Conservation (phyloP, 1,140 invertebrate genomes). For the Ceratitis capitata region DNA sequence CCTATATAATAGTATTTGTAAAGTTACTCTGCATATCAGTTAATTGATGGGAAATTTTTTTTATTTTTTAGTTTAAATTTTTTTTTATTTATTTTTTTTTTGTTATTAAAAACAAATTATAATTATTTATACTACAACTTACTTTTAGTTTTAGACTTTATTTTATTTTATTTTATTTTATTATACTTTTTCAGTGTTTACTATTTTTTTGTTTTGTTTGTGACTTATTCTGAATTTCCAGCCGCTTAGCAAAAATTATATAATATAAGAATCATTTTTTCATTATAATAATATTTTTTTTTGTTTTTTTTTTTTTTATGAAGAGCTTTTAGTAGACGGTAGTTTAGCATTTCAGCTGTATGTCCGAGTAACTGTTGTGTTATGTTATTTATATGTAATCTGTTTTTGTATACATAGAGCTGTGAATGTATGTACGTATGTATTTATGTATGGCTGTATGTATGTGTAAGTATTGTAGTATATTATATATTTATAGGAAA, state of each 20-base stretch:
- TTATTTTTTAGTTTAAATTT: not conserved
- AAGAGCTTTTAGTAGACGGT: conserved; percentile 32
- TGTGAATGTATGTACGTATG: not conserved
- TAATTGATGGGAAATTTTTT: not conserved
- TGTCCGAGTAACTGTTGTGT: conserved; percentile 20
- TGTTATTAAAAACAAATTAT: not conserved
- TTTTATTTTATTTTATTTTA: not conserved
- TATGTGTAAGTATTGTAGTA: not conserved
- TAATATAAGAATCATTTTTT: conserved; percentile 4
- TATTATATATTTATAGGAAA: conserved; percentile 28
- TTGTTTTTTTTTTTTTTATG: not conserved
- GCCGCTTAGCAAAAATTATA: conserved; percentile 38
- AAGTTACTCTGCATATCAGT: not conserved
- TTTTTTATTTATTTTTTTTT: not conserved
- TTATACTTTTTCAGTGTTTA: not conserved
- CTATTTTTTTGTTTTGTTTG: conserved; percentile 7
- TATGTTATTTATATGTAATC: not conserved
- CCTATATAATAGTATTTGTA: not conserved
- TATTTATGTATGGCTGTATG: not conserved
- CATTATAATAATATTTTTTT: not conserved
- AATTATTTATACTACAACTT: not conserved
- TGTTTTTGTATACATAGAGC: not conserved
- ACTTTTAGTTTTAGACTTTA: not conserved
- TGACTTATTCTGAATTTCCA: conserved; percentile 41
- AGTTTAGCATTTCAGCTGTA: conserved; percentile 6